Conservation (phyloP, 2,797 vertebrate species). For the Scolopax rusticola region DNA sequence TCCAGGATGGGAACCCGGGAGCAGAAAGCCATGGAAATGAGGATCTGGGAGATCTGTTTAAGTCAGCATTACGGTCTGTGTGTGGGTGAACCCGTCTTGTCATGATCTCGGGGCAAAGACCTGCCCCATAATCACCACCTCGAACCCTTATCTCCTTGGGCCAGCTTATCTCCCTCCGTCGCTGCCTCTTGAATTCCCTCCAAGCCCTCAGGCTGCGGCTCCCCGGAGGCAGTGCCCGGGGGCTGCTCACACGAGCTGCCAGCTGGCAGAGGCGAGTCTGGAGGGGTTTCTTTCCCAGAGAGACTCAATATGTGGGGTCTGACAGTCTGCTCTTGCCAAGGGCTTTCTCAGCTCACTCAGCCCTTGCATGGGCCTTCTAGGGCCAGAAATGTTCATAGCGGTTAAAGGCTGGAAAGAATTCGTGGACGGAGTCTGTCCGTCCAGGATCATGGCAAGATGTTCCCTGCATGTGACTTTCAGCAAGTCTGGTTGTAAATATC, state of each 20-base stretch:
- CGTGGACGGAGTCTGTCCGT: background rate
- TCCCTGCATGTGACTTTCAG: conserved; percentile 48
- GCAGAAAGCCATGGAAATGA: conserved; percentile 30
- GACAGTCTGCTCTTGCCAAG: background rate
- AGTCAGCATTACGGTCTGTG: conserved; percentile 41
- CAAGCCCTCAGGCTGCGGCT: conserved; percentile 30
- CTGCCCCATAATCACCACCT: conserved; percentile 57
- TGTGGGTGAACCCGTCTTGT: conserved; percentile 69
- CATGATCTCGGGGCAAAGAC: conserved; percentile 59
- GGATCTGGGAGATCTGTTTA: conserved; percentile 46
- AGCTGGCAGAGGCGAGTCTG: background rate
- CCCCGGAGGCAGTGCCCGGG: conserved; percentile 34
- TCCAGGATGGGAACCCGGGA: background rate
- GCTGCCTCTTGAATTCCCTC: conserved; percentile 41
- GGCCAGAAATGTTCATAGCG: background rate
- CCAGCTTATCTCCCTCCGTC: conserved; percentile 32
- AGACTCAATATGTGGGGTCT: background rate
- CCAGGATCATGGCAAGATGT: background rate
- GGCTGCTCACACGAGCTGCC: conserved; percentile 29
- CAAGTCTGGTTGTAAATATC: conserved; percentile 45
- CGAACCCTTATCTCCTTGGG: conserved; percentile 56
- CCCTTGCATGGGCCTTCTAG: background rate
- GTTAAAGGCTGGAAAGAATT: conserved; percentile 1
- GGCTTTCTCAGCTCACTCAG: background rate
- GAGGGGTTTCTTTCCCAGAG: conserved; percentile 34